phyloP scores from a whole-genome alignment of 2,888 invertebrate species.

The Mythimna albipuncta region DNA sequence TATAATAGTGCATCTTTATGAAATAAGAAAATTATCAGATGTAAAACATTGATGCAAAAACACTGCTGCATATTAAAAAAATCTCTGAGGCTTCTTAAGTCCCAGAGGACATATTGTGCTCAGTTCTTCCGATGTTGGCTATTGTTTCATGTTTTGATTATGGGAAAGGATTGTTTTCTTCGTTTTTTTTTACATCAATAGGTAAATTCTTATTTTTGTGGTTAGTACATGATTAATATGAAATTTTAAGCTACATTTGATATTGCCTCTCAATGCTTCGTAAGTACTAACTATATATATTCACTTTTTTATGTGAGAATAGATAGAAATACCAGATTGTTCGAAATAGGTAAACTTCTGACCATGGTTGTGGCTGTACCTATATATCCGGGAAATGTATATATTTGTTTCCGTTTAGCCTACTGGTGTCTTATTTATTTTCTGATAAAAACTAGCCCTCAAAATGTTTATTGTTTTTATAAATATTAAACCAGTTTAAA shows the following conservation, averaged over 20 bases:
- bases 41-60: conserved; percentile 25
- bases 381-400: neutral
- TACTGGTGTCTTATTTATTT: neutral
- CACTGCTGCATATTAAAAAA: no score
- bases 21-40: neutral
- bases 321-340: neutral
- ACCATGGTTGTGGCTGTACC: neutral
- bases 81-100: no score
- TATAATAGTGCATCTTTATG: conserved; percentile 4
- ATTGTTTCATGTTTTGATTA: neutral
- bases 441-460: neutral
- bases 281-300: conserved; percentile 5
- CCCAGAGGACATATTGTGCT: no score
- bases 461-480: neutral
- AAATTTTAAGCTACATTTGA: conserved; percentile 35
- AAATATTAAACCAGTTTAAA: neutral
- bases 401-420: neutral
- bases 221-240: conserved; percentile 39
- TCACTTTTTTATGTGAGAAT: conserved; percentile 8
- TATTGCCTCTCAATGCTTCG: conserved; percentile 47
- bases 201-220: conserved; percentile 10
- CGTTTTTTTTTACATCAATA: conserved; percentile 20
- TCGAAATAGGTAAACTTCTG: neutral
- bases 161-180: neutral
- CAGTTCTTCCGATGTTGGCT: no score